Base-by-base conservation (phyloP, 1,140 invertebrate genomes). In the Cepaea nemoralis region DNA sequence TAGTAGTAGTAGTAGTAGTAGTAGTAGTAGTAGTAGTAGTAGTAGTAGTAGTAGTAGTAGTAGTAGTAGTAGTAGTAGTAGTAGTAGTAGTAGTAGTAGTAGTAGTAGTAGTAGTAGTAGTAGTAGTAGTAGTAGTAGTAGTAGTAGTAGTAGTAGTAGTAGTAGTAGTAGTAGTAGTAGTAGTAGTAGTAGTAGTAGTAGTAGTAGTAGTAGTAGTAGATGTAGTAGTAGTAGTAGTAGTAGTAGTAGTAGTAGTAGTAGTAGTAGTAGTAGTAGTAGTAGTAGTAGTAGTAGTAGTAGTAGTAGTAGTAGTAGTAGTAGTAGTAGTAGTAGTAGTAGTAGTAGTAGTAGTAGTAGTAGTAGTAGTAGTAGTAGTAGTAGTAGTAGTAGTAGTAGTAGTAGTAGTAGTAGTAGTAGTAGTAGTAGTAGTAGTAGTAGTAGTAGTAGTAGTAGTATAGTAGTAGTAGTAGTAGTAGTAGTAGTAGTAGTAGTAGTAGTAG, bases 11-110 rank as follows among this genome's bases (percentile, higher is more conserved):
- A 45, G 42, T 45, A 45, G 16, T 45, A 45, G 42, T 69, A 69
- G 16, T 69, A 69, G 16, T 69, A 69, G 5, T 69, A 69, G 16
- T 69, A 69, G 16, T 69, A 69, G 16, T 69, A 45, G 42, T 45
- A 45, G 42, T 45, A 45, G 42, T 45, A 45, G 16, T 45, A 45
- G 42, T 45, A 45, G 42, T 45, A 45, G 42, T 45, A 45, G 42
- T 16, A 45, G 42, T 16, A 45, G 42, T 45, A 45, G 42, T 45
- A 45, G 42, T 45, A 45, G 42, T 45, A 45, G 42, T 45, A 45
- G 16, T 45, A 45, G 42, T 69, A 31, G 16, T 69, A 33, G 16
- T 69, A 5, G 16, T n/a, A 37, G 5, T 37, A 37, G 27, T 37
- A 37, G 27, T 37, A 45, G 16, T 45, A 45, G 42, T 45, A 45